Evolutionary conservation across 2,888 invertebrate genomes (phyloP).

Genomic region (Phragmatobia fuliginosa): DNA sequence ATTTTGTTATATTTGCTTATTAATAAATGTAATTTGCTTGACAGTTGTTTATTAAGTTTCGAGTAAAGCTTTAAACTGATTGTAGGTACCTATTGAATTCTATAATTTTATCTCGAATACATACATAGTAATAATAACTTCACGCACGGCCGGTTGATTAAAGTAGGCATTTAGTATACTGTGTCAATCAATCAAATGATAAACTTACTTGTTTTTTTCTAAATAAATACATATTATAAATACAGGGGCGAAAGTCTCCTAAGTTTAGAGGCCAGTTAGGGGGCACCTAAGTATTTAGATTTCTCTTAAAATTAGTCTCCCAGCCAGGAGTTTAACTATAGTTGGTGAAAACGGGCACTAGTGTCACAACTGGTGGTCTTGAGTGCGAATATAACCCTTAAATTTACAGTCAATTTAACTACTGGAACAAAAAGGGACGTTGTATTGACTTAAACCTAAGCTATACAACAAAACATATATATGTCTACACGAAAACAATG

Average conservation of each 20-base stretch:
- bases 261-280: too few species aligned
- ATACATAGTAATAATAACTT: not conserved
- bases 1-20: constrained; percentile 6
- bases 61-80: too few species aligned
- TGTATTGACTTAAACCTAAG: not conserved
- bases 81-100: not conserved
- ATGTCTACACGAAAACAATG: not conserved
- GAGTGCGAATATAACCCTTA: not conserved
- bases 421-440: not conserved
- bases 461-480: not conserved
- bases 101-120: not conserved
- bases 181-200: not conserved
- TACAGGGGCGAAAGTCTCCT: too few species aligned
- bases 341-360: too few species aligned
- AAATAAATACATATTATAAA: not conserved
- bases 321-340: too few species aligned
- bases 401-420: not conserved
- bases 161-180: not conserved
- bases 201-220: not conserved
- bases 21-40: not conserved
- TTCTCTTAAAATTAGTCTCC: too few species aligned
- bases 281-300: too few species aligned
- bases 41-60: not conserved
- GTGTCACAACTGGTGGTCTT: not conserved
- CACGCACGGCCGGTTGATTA: not conserved